phyloP scores from a whole-genome alignment of 2,797 vertebrate genomes.

The Spondyliosoma cantharus region DNA sequence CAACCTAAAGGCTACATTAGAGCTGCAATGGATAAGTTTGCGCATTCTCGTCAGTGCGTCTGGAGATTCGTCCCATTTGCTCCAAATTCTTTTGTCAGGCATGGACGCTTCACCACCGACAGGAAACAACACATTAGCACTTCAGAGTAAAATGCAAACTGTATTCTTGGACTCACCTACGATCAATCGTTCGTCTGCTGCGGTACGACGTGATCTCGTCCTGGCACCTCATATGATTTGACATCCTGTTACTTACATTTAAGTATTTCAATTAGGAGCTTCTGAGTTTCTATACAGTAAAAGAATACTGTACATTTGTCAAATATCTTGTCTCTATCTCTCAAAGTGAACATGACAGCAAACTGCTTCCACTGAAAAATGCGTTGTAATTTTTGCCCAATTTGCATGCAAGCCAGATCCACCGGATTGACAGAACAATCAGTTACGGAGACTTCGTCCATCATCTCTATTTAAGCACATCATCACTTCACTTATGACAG shows the following conservation, averaged over 20 bases:
- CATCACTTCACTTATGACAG: slow-evolving; percentile 78
- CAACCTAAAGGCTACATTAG: slow-evolving; percentile 9
- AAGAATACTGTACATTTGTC: background rate
- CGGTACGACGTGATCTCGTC: background rate
- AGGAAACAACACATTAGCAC: slow-evolving; percentile 49
- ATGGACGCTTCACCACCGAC: slow-evolving; percentile 29
- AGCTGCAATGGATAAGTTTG: slow-evolving; percentile 1
- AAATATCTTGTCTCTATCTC: background rate
- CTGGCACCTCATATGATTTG: background rate
- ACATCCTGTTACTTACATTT: background rate
- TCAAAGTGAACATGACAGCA: background rate
- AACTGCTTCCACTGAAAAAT: background rate
- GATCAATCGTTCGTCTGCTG: background rate
- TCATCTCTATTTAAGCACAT: slow-evolving; percentile 80
- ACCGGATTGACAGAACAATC: slow-evolving; percentile 73
- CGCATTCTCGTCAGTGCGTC: slow-evolving; percentile 14
- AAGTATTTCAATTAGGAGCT: slow-evolving; percentile 3
- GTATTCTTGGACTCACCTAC: background rate
- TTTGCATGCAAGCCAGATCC: slow-evolving; percentile 54
- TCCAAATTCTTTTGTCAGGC: slow-evolving; percentile 36
- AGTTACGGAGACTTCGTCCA: slow-evolving; percentile 65
- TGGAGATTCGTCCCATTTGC: slow-evolving; percentile 39
- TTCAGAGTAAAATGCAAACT: slow-evolving; percentile 13
- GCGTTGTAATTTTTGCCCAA: slow-evolving; percentile 7
- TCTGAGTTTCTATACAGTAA: background rate